A percentile compares a stretch with the other conserved stretches of the same genome.
These are phyloP conservation scores for Chionoecetes opilio DNA, from an alignment of 1,140 invertebrate genomes.

Conservation along the genomic window DNA sequence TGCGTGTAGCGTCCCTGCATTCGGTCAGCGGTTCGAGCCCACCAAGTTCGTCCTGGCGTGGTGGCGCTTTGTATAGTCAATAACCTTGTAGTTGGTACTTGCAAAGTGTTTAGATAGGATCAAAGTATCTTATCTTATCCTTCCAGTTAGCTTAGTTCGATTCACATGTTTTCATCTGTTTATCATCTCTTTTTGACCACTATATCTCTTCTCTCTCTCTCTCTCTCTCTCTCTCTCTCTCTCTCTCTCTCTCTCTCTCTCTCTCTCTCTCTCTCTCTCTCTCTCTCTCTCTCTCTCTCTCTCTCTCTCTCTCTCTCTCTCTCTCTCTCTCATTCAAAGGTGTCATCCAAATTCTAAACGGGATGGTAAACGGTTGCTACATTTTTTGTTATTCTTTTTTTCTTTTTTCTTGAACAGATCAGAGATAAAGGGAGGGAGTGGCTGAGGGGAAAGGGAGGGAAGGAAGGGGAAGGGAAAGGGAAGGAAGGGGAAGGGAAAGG, in stretches of 20 bases:
- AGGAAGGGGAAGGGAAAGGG: background rate
- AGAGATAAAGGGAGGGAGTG: background rate
- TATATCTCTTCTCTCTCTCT: conserved; percentile 2
- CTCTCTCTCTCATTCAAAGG: background rate
- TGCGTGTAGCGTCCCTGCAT: too few relatives aligned
- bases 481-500: background rate
- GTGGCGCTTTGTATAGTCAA: too few relatives aligned
- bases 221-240: conserved; percentile 39
- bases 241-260: background rate
- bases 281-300: conserved; percentile 56
- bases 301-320: background rate
- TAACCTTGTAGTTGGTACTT: too few relatives aligned
- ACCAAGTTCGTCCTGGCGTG: too few relatives aligned
- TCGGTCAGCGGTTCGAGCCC: too few relatives aligned
- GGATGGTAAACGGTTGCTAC: background rate
- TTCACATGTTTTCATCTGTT: background rate
- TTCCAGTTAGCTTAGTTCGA: background rate
- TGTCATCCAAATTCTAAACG: background rate
- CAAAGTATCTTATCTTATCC: too few relatives aligned
- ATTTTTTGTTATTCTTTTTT: too few relatives aligned
- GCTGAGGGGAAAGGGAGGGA: background rate
- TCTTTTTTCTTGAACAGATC: background rate
- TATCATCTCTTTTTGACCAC: too few relatives aligned
- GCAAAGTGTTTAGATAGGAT: too few relatives aligned
- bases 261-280: background rate